Conservation (phyloP, 1,140 invertebrate species). For the Ostrea denselamellosa region DNA sequence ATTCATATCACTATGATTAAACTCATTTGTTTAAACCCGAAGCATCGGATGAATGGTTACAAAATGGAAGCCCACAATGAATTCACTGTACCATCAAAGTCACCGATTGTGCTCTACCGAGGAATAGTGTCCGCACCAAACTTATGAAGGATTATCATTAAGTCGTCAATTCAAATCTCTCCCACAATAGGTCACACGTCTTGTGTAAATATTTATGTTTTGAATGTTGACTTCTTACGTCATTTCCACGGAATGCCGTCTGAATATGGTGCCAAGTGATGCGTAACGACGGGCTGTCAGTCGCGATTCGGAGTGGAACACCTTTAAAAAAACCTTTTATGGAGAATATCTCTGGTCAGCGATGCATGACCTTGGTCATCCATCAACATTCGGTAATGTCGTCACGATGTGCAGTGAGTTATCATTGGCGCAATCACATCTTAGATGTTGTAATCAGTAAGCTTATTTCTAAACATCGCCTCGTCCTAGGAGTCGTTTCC, state of each 20-base stretch:
- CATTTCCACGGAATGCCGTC: not conserved
- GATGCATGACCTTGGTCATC: constrained; percentile 21
- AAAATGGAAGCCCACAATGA: too few relatives aligned
- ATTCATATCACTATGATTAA: too few relatives aligned
- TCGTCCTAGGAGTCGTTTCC: not conserved
- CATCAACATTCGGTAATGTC: constrained; percentile 19
- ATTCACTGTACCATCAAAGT: too few relatives aligned
- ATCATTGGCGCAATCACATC: not conserved
- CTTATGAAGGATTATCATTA: not conserved
- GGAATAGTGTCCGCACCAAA: not conserved
- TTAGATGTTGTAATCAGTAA: not conserved
- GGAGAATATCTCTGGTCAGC: not conserved
- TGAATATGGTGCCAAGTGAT: not conserved
- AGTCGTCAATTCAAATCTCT: not conserved
- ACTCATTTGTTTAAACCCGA: too few relatives aligned
- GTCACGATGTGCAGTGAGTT: constrained; percentile 30
- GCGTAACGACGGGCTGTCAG: not conserved
- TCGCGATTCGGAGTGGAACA: not conserved
- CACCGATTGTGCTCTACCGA: too few relatives aligned
- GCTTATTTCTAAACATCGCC: not conserved
- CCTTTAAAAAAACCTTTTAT: not conserved
- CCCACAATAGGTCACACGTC: not conserved
- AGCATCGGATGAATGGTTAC: too few relatives aligned
- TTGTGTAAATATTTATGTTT: constrained; percentile 4
- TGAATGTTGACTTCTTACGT: not conserved